Conservation (phyloP, 2,888 invertebrate species). For the Cistogaster globosa region DNA sequence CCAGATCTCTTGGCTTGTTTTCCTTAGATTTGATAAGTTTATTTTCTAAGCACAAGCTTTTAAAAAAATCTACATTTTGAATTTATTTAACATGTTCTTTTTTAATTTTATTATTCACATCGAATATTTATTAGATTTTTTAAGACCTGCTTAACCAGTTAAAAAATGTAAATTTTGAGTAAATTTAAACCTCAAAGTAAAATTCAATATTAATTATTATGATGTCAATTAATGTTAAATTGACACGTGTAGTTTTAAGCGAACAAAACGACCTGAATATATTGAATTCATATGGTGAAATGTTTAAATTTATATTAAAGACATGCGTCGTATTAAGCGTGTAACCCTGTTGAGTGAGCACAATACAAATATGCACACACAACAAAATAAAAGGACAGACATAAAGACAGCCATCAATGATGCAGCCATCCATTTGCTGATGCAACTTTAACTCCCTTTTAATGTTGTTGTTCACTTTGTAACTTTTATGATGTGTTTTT, state of each 20-base stretch:
- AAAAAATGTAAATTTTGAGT: not conserved
- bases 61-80: not conserved
- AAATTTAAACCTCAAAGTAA: not conserved
- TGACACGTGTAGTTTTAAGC: slow-evolving; percentile 48
- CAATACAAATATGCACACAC: not conserved
- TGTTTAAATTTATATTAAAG: slow-evolving; percentile 13
- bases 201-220: slow-evolving; percentile 17
- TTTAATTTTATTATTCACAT: not conserved
- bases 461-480: slow-evolving; percentile 54
- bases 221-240: slow-evolving; percentile 59
- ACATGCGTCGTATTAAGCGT: slow-evolving; percentile 60
- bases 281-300: slow-evolving; percentile 28
- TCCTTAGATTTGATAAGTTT: slow-evolving; percentile 50
- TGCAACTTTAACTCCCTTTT: slow-evolving; percentile 43
- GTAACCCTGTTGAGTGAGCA: slow-evolving; percentile 49
- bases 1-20: slow-evolving; percentile 23
- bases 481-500: slow-evolving; percentile 52
- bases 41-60: slow-evolving; percentile 24
- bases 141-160: not conserved
- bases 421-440: not conserved
- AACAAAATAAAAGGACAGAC: slow-evolving; percentile 14
- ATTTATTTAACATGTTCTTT: not conserved
- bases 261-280: not conserved
- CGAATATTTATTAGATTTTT: not conserved
- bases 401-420: not conserved